These are phyloP conservation scores for Drosophila varians DNA, from an alignment of 1,140 invertebrate species.

Conservation along the genomic window DNA sequence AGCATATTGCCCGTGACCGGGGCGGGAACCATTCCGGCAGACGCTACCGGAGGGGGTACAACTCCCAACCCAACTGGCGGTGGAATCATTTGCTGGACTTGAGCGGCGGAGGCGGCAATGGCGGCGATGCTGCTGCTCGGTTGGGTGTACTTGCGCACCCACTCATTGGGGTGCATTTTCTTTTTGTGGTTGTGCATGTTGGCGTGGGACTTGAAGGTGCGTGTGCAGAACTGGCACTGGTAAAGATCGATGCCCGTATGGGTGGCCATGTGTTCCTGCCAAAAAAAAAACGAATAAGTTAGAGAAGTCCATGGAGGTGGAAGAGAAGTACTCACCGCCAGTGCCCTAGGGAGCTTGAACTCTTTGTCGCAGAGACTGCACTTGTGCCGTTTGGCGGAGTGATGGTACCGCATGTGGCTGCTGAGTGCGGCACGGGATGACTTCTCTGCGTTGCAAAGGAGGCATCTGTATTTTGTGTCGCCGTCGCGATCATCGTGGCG, in stretches of 20 bases:
- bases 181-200: conserved; percentile 82
- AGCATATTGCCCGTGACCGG: conserved; percentile 1
- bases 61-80: not conserved
- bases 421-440: conserved; percentile 67
- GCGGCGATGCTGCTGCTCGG: conserved; percentile 32
- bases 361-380: conserved; percentile 76
- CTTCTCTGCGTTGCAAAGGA: conserved; percentile 68
- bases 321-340: conserved; percentile 64
- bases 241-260: conserved; percentile 77
- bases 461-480: conserved; percentile 64
- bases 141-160: conserved; percentile 67
- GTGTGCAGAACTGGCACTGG: conserved; percentile 67
- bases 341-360: conserved; percentile 61
- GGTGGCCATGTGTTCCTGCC: conserved; percentile 77
- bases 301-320: no score
- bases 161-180: conserved; percentile 79
- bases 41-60: not conserved
- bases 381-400: conserved; percentile 64
- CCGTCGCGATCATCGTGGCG: conserved; percentile 64
- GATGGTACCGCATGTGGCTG: conserved; percentile 77
- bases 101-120: not conserved
- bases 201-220: conserved; percentile 76
- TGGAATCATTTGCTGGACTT: not conserved
- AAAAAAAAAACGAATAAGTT: not conserved
- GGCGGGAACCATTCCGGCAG: not conserved